A percentile compares a stretch with the other conserved stretches of the same genome.
These are phyloP conservation scores for Drosophila seguyi DNA, from an alignment of 1,140 invertebrate species.

Conservation along the genomic window DNA sequence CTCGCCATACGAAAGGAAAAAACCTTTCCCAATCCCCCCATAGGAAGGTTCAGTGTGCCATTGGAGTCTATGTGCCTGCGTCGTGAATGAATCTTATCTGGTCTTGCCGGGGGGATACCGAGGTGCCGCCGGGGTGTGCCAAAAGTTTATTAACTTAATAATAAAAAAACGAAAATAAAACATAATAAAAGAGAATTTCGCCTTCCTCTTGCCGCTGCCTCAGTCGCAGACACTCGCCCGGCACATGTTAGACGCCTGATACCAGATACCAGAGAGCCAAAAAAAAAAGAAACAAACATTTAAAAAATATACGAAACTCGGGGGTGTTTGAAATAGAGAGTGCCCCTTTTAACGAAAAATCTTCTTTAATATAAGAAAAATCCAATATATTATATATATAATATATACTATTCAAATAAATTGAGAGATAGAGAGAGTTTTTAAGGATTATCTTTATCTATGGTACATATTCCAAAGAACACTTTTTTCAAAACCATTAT, in stretches of 20 bases:
- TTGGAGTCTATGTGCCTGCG: slow-evolving; percentile 36
- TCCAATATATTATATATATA: too few relatives aligned
- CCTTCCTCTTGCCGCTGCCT: slow-evolving; percentile 38
- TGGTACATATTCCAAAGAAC: not conserved
- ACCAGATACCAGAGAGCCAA: slow-evolving; percentile 38
- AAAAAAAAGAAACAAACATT: slow-evolving; percentile 18
- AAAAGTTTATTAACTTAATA: slow-evolving; percentile 61
- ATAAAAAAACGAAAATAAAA: slow-evolving; percentile 17
- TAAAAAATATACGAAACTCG: slow-evolving; percentile 13
- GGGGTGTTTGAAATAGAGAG: slow-evolving; percentile 1
- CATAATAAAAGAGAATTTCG: slow-evolving; percentile 35
- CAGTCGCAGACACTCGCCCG: slow-evolving; percentile 63
- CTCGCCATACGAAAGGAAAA: slow-evolving; percentile 18
- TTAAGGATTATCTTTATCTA: not conserved
- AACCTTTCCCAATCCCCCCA: slow-evolving; percentile 26
- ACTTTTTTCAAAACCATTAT: not conserved
- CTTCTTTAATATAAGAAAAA: not conserved
- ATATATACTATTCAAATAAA: too few relatives aligned
- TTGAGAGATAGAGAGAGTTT: too few relatives aligned
- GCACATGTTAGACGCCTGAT: slow-evolving; percentile 75
- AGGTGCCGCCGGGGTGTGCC: slow-evolving; percentile 17
- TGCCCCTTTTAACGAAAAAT: slow-evolving; percentile 1
- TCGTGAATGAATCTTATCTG: slow-evolving; percentile 61
- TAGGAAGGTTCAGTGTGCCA: slow-evolving; percentile 67
- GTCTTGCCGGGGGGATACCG: slow-evolving; percentile 3